These are phyloP conservation scores for Gastracanthus pulcherrimus DNA, from an alignment of 2,888 invertebrate species.

Conservation along the genomic window DNA sequence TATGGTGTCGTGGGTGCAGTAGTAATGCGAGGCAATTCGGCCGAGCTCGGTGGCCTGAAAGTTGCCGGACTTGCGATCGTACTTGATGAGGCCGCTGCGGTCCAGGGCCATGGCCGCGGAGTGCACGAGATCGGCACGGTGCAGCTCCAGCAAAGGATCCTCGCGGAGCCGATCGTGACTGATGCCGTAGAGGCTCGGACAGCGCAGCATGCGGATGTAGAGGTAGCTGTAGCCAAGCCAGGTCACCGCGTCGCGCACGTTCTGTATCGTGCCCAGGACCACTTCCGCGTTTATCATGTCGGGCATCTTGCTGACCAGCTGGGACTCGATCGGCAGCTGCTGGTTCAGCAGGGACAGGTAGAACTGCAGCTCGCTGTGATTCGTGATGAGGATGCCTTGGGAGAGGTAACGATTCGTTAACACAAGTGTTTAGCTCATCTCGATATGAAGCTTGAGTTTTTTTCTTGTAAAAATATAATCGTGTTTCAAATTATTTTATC, in stretches of 20 bases:
- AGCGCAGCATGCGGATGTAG: slow-evolving; percentile 95
- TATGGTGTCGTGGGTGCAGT: slow-evolving; percentile 98
- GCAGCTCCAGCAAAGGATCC: slow-evolving; percentile 91
- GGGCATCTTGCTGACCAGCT: slow-evolving; percentile 93
- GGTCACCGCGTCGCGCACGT: slow-evolving; percentile 92
- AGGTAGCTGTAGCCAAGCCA: slow-evolving; percentile 98
- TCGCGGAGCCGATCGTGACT: slow-evolving; percentile 84
- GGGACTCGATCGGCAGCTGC: slow-evolving; percentile 98
- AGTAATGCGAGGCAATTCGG: slow-evolving; percentile 98
- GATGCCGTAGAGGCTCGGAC: slow-evolving; percentile 85
- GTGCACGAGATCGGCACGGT: slow-evolving; percentile 96
- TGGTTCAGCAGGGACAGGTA: slow-evolving; percentile 98
- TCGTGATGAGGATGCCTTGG: slow-evolving; percentile 97
- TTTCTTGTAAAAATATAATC: too few species aligned
- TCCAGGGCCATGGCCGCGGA: slow-evolving; percentile 95
- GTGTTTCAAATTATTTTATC: too few species aligned
- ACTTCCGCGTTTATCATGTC: slow-evolving; percentile 99
- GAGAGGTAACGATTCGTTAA: too few species aligned
- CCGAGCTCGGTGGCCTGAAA: slow-evolving; percentile 96
- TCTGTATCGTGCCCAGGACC: slow-evolving; percentile 96
- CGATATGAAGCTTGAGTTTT: too few species aligned
- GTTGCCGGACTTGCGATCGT: slow-evolving; percentile 95
- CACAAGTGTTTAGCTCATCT: too few species aligned
- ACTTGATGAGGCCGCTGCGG: slow-evolving; percentile 95
- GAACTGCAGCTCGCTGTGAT: slow-evolving; percentile 98